A percentile compares a stretch with the other conserved stretches of the same genome.
Conservation (phyloP, 2,113 vertebrate species). For the Platysternon megacephalum region DNA sequence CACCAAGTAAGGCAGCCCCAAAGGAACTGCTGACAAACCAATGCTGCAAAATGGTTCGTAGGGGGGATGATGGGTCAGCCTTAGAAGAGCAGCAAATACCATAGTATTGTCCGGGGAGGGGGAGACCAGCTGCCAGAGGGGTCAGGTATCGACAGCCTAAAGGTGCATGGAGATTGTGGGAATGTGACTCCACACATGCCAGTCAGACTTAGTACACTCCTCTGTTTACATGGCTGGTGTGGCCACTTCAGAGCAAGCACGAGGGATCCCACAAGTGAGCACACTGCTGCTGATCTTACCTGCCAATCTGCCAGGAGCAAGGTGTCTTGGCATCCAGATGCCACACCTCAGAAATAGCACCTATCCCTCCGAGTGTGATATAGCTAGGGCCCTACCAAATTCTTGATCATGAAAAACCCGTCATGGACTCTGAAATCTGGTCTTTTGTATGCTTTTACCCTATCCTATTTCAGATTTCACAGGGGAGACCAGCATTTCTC, state of each 20-base stretch:
- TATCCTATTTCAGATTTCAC: too few relatives aligned
- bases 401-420: too few relatives aligned
- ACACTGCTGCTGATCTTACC: accelerated
- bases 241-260: background rate
- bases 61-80: background rate
- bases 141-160: background rate
- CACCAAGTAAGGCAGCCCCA: constrained; percentile 13
- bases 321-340: background rate
- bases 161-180: background rate
- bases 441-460: too few relatives aligned
- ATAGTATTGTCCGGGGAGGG: background rate
- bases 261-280: background rate
- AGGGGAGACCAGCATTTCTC: too few relatives aligned
- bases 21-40: background rate
- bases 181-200: accelerated
- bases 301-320: background rate
- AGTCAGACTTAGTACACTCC: background rate
- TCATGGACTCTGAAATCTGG: too few relatives aligned
- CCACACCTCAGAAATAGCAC: background rate
- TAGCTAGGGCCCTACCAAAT: too few relatives aligned
- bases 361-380: background rate
- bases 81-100: background rate
- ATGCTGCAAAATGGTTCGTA: background rate
- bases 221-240: background rate
- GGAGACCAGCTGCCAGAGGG: background rate